Percentiles rank a stretch among this genome's conserved stretches.
phyloP scores from a whole-genome alignment of 2,797 vertebrate genomes.

The Ispidina lecontei region DNA sequence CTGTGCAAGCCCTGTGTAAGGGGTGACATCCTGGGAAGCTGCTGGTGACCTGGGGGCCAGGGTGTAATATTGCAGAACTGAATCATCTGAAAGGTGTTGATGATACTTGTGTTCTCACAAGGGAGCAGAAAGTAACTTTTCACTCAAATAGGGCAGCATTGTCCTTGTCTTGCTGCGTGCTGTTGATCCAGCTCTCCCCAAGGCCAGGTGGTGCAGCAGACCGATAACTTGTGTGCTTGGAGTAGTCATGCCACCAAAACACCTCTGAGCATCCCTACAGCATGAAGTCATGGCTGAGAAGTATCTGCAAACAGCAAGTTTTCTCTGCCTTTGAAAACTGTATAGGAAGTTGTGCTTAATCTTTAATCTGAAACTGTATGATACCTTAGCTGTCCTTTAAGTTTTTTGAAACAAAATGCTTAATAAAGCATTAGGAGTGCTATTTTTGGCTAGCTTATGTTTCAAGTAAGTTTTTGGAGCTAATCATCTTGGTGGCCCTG shows the following conservation, averaged over 20 bases:
- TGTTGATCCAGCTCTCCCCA: neutral
- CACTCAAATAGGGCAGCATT: rapidly evolving
- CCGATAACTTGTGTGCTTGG: rapidly evolving
- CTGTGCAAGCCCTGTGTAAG: neutral
- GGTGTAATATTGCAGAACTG: rapidly evolving
- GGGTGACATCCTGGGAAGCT: neutral
- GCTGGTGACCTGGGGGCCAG: neutral
- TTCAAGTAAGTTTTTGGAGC: neutral
- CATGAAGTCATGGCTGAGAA: rapidly evolving
- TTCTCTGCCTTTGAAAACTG: neutral
- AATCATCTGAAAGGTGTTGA: neutral
- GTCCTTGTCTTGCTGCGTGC: neutral
- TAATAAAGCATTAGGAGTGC: neutral
- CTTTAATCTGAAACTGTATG: neutral
- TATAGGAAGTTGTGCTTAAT: neutral
- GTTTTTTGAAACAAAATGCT: neutral
- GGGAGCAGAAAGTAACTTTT: neutral
- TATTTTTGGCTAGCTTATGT: neutral
- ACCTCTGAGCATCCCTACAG: neutral
- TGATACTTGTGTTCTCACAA: rapidly evolving
- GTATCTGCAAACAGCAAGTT: neutral
- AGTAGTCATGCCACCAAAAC: rapidly evolving
- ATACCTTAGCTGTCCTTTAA: neutral
- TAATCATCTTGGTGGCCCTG: too few species aligned
- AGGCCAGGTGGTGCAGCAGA: neutral